Conservation (phyloP, 2,888 invertebrate species). For the Limnephilus marmoratus region DNA sequence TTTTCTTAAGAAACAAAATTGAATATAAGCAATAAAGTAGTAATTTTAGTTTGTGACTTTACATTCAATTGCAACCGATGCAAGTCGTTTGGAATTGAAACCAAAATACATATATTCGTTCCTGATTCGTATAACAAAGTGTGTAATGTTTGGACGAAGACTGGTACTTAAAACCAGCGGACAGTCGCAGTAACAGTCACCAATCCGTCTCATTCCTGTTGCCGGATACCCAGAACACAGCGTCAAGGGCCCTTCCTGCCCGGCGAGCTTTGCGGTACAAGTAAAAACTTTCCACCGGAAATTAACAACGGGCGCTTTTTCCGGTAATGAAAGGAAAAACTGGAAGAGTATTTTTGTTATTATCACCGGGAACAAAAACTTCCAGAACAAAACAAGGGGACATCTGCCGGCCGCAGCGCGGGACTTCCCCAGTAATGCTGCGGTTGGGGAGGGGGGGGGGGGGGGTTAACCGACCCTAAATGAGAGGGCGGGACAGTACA, state of each 20-base stretch:
- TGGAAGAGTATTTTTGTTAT: slow-evolving; percentile 59
- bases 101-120: too few species aligned
- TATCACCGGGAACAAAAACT: slow-evolving; percentile 61
- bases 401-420: slow-evolving; percentile 54
- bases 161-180: not conserved
- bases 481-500: not conserved
- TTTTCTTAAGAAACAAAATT: too few species aligned
- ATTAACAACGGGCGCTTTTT: slow-evolving; percentile 64
- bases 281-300: slow-evolving; percentile 61
- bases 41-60: too few species aligned
- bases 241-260: not conserved
- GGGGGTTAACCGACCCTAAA: not conserved
- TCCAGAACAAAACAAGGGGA: slow-evolving; percentile 57
- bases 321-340: slow-evolving; percentile 65
- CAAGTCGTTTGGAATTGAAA: too few species aligned
- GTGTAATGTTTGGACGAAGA: not conserved
- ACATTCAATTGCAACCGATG: too few species aligned
- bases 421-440: not conserved
- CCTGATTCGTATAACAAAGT: not conserved
- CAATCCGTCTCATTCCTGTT: slow-evolving; percentile 2
- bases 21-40: too few species aligned
- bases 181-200: not conserved
- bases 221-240: slow-evolving; percentile 34
- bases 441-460: not conserved
- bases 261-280: slow-evolving; percentile 30